Evolutionary conservation across 2,797 vertebrate genomes (phyloP), one percentile per base, ranked within the genome.

Genomic region (Sarcophilus harrisii): DNA sequence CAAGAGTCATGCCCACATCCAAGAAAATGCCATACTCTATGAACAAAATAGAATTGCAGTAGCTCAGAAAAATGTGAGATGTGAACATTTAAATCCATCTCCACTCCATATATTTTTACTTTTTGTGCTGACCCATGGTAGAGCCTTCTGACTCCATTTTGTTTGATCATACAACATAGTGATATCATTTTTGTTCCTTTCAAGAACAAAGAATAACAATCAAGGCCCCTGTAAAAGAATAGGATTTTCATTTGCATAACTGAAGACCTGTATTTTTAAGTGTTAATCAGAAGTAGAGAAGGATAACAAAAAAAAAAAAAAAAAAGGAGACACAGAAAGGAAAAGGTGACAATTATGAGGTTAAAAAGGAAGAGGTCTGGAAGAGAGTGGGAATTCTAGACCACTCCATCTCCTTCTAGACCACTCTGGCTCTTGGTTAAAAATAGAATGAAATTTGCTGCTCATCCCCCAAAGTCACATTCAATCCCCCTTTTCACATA

Each of bases 351-450:
- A 90, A 57, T 11, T 30, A 21, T 30, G 29, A 93, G 32, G 11
- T 38, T 52, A 62, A 81, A 57, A 93, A 90, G 66, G 59, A 96
- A 91, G 60, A 91, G 12, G 94, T 52, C 49, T 52, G 14, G 4
- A 60, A 93, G 5, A 45, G 62, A 91, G n/a, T 93, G 32, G 60
- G 49, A 95, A 92, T 91, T 38, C 66, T 8, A 52, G 81, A 55
- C 27, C 57, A 12, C 62, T 98, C 94, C 92, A 91, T 94, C 73
- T 94, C 32, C 89, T 62, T 59, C 57, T 52, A 14, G 24, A 94
- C 92, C 54, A 92, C 62, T 96, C 55, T 94, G 24, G 29, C 93
- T 97, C 96, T 90, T 58, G 95, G 54, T 93, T 57, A 96, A 93
- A 97, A 97, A 91, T 54, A 96, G 1, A 54, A 91, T 94, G 0